Percentiles rank a stretch among this genome's conserved stretches.
Conservation (phyloP, 2,797 vertebrate species). For the Xerus rutilus region DNA sequence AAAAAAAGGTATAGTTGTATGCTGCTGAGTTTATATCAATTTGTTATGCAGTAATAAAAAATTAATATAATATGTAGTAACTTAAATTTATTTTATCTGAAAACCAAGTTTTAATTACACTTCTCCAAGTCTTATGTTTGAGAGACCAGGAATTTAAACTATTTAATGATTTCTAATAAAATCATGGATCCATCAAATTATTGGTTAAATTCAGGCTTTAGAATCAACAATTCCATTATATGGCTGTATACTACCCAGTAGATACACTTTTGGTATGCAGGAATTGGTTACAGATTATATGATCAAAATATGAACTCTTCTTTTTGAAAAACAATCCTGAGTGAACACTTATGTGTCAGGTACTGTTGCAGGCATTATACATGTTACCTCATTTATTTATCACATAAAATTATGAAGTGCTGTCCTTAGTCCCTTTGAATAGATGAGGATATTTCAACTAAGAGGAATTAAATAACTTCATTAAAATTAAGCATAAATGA, state of each 20-base stretch:
- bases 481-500: neutral
- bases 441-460: neutral
- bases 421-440: neutral
- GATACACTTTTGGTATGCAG: neutral
- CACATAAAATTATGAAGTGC: neutral
- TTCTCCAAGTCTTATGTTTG: neutral
- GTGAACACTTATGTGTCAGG: neutral
- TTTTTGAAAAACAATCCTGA: neutral
- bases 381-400: neutral
- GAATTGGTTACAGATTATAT: neutral
- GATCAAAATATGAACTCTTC: neutral
- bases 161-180: neutral
- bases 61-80: neutral
- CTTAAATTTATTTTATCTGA: neutral
- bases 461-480: neutral
- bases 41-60: neutral
- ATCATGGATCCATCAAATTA: neutral
- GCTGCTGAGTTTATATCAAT: neutral
- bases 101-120: conserved; percentile 17
- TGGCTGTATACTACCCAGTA: neutral
- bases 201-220: neutral
- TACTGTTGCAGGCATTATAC: neutral
- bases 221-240: neutral
- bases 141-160: neutral
- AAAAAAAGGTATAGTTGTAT: neutral